Base-by-base conservation (phyloP, 2,113 vertebrate species). In the zebrafish (Danio rerio) region DNA sequence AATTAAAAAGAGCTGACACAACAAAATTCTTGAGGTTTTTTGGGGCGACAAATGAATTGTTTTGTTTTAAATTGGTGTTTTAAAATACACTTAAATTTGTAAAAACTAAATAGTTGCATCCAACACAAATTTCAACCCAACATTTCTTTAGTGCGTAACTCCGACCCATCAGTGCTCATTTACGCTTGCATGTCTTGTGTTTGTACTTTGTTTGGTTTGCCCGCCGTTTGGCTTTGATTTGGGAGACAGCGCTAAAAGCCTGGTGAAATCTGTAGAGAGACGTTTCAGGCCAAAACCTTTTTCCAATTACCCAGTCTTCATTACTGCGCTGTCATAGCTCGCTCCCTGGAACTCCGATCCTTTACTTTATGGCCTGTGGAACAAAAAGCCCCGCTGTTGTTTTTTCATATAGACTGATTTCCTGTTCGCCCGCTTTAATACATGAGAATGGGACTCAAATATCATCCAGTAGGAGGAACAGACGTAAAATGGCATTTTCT, bases 181-280 rank as follows among this genome's bases (percentile, higher is more conserved):
- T 88, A 89, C 84, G 84, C 88, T 89, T 88, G 89, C 84, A 66
- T 89, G 89, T 88, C 87, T 70, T 80, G 68, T 82, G 86, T 86
- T 89, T 93, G 91, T 90, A 86, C 90, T 91, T 71, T 83, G 79
- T 84, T 92, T 92, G 92, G 90, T 92, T 92, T 89, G 87, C 88
- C 52, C 81, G 88, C 88, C 85, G 89, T 93, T 94, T 92, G 92
- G 92, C 87, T 93, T 91, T 93, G 90, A 92, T 93, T 93, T 93
- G 76, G 90, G 86, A 90, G 82, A 86, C 86, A 49, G 71, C 82
- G 79, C 81, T 89, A 81, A 89, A 90, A 91, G 88, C 84, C 83
- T 89, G 85, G 82, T 89, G 89, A 90, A 89, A 90, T 78, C 61
- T 79, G 81, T 85, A 92, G 89, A 80, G 73, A 85, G 89, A 91